Evolutionary conservation across 2,797 vertebrate species (phyloP).

Genomic region (Melanotaenia pygmaea): DNA sequence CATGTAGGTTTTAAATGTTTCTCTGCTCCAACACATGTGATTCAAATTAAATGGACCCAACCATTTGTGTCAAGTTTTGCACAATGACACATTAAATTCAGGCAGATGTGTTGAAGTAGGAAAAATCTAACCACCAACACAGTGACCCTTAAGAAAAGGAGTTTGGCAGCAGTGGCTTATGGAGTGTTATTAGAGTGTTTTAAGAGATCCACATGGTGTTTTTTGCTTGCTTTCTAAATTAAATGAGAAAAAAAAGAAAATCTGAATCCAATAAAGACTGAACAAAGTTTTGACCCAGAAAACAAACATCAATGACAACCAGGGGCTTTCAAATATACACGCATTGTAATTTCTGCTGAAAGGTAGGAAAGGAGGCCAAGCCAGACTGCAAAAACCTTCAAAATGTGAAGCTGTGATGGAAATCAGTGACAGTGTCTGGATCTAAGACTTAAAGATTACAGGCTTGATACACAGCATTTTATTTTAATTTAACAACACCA

Average conservation of each 20-base stretch:
- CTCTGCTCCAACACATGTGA: too few species aligned
- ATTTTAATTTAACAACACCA: neutral
- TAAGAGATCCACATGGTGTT: neutral
- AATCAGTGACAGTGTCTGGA: neutral
- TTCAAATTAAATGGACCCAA: too few species aligned
- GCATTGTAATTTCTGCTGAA: neutral
- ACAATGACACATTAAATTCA: too few species aligned
- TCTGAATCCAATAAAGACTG: neutral
- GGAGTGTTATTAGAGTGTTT: too few species aligned
- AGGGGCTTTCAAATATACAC: slow-evolving; percentile 1
- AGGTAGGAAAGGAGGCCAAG: neutral
- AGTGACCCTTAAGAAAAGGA: too few species aligned
- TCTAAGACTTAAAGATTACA: neutral
- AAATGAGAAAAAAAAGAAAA: neutral
- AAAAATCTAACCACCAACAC: too few species aligned
- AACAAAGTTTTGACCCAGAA: too few species aligned
- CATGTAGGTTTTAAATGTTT: too few species aligned
- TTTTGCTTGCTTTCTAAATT: neutral
- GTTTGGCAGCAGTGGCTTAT: too few species aligned
- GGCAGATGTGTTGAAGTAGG: too few species aligned
- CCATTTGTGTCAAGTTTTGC: too few species aligned
- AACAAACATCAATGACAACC: neutral
- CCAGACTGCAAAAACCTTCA: fast-evolving
- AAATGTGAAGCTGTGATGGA: neutral
- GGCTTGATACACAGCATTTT: neutral